These are phyloP conservation scores for Zaprionus lachaisei DNA, from an alignment of 1,140 invertebrate genomes.

Conservation along the genomic window DNA sequence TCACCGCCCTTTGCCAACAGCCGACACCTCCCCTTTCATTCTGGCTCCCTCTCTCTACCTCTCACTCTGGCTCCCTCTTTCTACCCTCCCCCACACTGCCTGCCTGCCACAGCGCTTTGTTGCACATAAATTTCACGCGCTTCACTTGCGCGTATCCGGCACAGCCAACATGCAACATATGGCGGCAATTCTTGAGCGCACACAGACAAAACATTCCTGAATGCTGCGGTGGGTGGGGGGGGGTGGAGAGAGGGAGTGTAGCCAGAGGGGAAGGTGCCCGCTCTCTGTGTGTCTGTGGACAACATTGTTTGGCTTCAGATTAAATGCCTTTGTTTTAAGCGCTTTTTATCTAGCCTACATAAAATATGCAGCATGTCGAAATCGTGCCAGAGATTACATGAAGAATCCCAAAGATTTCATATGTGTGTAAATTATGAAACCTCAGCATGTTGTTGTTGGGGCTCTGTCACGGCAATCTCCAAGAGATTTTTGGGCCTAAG, in stretches of 20 bases:
- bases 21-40: too few species aligned
- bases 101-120: slow-evolving; percentile 3
- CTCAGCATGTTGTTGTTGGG: slow-evolving; percentile 7
- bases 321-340: slow-evolving; percentile 76
- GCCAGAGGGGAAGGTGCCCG: neutral
- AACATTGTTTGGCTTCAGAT: slow-evolving; percentile 77
- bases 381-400: slow-evolving; percentile 44
- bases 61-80: neutral
- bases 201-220: slow-evolving; percentile 51
- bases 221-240: neutral
- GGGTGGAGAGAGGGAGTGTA: neutral
- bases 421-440: slow-evolving; percentile 59
- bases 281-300: slow-evolving; percentile 55
- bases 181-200: slow-evolving; percentile 55
- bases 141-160: slow-evolving; percentile 72
- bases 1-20: slow-evolving; percentile 33
- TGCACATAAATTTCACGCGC: slow-evolving; percentile 75
- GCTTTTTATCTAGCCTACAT: slow-evolving; percentile 77
- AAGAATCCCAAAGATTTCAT: slow-evolving; percentile 54
- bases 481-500: neutral
- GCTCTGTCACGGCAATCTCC: neutral
- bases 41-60: neutral
- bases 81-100: slow-evolving; percentile 6
- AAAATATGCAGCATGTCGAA: slow-evolving; percentile 58
- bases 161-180: slow-evolving; percentile 62